Evolutionary conservation across 2,888 invertebrate species (phyloP), one percentile per base, ranked within the genome.

Genomic region (Cataglyphis livida): DNA sequence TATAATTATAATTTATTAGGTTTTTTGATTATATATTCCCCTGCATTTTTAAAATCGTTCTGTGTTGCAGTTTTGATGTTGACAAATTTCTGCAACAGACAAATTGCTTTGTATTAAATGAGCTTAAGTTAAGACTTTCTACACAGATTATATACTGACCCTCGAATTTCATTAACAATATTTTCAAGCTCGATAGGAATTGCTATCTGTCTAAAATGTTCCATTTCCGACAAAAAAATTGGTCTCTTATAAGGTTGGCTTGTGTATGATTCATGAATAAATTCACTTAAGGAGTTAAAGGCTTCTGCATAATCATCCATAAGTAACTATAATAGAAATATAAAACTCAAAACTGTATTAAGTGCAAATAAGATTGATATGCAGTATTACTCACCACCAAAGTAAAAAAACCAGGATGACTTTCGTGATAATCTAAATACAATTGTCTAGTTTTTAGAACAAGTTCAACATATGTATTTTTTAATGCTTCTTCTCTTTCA

Each of bases 401-500:
- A 15, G 90, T 91, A 88, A 93, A 94, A 75, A 93, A 92, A 74
- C 94, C 94, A n/a, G 94, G 94, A 76, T 93, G 93, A 41, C 90
- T 85, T 38, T 85, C 71, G 71, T 95, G 94, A 32, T 94, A 90
- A 25, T 93, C 86, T 4, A 92, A 75, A 79, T 94, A 94, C 5
- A 89, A 81, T 70, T 90, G 85, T 81, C 94, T 91, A 21, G 92
- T 89, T 70, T 91, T 89, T 48, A 94, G 66, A 74, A 94, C 88
- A 44, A 91, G 85, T 44, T 92, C 86, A 9, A 91, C 86, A 57
- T 92, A 92, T 15, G 75, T 84, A 54, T 91, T 74, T 85, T 93
- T 93, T 51, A 93, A 87, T 65, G 82, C 0, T 75, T 85, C 83
- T 21, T 81, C 65, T 18, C 81, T 79, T 81, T 15, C 51, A 28